Percentiles rank a stretch among this genome's conserved stretches.
These are phyloP conservation scores for Dinocampus coccinellae DNA, from an alignment of 2,888 invertebrate genomes.

Conservation along the genomic window DNA sequence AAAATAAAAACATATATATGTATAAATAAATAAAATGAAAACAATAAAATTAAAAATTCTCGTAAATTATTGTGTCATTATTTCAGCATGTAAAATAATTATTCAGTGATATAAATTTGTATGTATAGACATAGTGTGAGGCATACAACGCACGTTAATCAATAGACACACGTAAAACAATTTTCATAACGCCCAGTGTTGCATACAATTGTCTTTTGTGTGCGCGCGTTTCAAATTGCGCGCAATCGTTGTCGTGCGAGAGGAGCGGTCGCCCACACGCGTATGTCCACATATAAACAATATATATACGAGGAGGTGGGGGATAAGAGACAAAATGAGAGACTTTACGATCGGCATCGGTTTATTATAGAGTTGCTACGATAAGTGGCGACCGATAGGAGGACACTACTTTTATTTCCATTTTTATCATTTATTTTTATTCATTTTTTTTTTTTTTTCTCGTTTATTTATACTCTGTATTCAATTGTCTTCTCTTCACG, in stretches of 20 bases:
- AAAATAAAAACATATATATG: neutral
- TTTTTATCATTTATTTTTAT: constrained; percentile 20
- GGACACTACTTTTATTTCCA: constrained; percentile 33
- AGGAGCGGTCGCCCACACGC: constrained; percentile 41
- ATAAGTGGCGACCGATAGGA: constrained; percentile 40
- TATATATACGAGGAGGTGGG: neutral
- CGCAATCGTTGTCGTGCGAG: constrained; percentile 34
- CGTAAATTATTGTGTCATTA: neutral
- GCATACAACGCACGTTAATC: neutral
- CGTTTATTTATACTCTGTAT: no score
- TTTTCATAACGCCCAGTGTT: constrained; percentile 8
- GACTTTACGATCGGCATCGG: constrained; percentile 44
- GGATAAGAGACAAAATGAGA: constrained; percentile 41
- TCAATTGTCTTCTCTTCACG: constrained; percentile 16
- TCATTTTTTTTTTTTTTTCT: neutral
- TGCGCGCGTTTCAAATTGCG: constrained; percentile 38
- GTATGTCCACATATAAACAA: constrained; percentile 14
- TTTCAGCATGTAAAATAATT: neutral
- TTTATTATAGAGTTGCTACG: constrained; percentile 42
- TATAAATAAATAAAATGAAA: neutral
- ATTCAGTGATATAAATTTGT: neutral
- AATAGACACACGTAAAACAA: constrained; percentile 9
- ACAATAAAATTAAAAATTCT: neutral
- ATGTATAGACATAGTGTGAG: neutral
- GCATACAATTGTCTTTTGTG: constrained; percentile 21